Evolutionary conservation across 1,140 invertebrate species (phyloP).

Genomic region (Harlomillsia oculata): DNA sequence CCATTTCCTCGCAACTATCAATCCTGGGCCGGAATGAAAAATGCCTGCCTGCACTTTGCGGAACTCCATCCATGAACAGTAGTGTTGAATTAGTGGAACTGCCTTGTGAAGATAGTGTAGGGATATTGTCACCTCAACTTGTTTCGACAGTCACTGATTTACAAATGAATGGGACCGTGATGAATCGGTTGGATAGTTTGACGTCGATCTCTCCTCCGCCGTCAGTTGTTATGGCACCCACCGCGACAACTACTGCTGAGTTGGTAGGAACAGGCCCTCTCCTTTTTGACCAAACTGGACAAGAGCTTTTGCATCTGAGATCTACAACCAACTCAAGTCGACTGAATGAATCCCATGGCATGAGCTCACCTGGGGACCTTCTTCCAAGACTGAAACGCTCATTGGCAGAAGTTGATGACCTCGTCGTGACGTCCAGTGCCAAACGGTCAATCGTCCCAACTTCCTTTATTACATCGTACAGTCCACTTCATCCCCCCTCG

Average conservation of each 20-base stretch:
- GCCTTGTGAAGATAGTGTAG: neutral
- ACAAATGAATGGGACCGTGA: constrained; percentile 11
- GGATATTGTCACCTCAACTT: neutral
- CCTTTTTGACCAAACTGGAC: constrained; percentile 4
- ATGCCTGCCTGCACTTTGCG: constrained; percentile 3
- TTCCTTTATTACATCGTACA: constrained; percentile 29
- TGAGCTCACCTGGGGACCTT: constrained; percentile 11
- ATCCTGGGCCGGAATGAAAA: constrained; percentile 3
- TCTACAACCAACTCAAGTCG: constrained; percentile 16
- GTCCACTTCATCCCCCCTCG: constrained; percentile 25
- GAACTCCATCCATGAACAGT: neutral
- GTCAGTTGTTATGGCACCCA: neutral
- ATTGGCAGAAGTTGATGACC: constrained; percentile 31
- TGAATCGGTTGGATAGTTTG: neutral
- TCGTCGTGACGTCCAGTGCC: constrained; percentile 25
- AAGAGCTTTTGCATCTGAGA: neutral
- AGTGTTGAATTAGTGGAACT: constrained; percentile 14
- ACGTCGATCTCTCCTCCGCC: constrained; percentile 22
- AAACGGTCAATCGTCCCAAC: constrained; percentile 29
- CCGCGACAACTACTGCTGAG: neutral
- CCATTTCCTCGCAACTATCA: constrained; percentile 1
- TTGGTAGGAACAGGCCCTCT: neutral
- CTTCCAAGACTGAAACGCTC: constrained; percentile 34
- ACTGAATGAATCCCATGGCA: constrained; percentile 9
- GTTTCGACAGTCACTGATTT: neutral